Evolutionary conservation across 1,140 invertebrate genomes (phyloP), one percentile per base, ranked within the genome.

Genomic region (Holcopasites calliopsidis): DNA sequence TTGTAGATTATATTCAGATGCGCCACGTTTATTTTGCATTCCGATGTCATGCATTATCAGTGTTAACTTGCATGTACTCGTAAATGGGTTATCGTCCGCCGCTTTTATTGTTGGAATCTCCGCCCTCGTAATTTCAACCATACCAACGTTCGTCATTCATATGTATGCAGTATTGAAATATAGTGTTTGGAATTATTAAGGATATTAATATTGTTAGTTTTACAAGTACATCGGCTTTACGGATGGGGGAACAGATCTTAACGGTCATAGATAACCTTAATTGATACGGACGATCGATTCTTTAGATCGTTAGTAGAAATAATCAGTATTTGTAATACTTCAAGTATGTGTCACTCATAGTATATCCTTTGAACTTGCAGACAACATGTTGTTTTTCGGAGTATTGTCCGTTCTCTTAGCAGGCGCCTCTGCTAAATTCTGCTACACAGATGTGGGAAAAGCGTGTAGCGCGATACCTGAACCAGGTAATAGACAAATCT

Each of bases 361-460:
- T 50, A n/a, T n/a, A n/a, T n/a, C n/a, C n/a, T n/a, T n/a, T n/a
- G n/a, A n/a, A 76, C 60, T 84, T 84, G 16, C 71, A 88, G 86
- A 18, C 60, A 88, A 83, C 64, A 95, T 94, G 94, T 93, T 93
- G 90, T 84, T 91, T 47, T 87, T 94, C 42, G 90, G 90, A 47
- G 72, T 93, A 78, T 84, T 94, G 64, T 88, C 90, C 71, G 85
- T 92, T 82, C 85, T 94, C 31, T 72, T 94, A 57, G 88, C 93
- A 28, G 89, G 89, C 4, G 91, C 92, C 21, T 88, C 90, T 13
- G 92, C 92, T 4, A 93, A 95, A 44, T 91, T 87, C 50, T 96
- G 95, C 86, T 95, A 94, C 85, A 92, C 91, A 21, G 93, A 94
- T 79, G 93, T 94, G 3, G 88, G 92, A 13, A 85, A 85, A 49